Evolutionary conservation across 2,113 vertebrate species (phyloP), one percentile per base, ranked within the genome.

Genomic region (Bufo gargarizans): DNA sequence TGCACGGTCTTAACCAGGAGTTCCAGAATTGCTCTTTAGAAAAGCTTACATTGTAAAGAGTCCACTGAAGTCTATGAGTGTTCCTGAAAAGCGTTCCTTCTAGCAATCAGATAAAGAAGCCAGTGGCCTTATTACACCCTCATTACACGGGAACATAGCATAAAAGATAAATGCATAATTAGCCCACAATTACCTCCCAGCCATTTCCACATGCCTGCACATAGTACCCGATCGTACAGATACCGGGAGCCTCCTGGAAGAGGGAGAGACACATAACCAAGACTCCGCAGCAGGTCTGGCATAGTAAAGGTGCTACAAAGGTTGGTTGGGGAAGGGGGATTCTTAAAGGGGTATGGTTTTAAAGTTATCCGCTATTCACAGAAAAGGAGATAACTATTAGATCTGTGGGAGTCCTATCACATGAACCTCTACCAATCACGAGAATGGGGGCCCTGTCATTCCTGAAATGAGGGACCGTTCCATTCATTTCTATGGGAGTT

Each of bases 171-270:
- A 87, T 14, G 14, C 33, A 72, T 71, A 71, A 72, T 87, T 87
- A 81, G 43, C 22, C 61, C 49, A 22, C 77, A 45, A 82, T 81
- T 72, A 55, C 33, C 50, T 81, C 6, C 22, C 65, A 81, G 43
- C 63, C 33, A 59, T 81, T 87, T 87, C 14, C 78, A 87, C 53
- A 81, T 58, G 77, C 77, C 19, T 82, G 86, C 63, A 58, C 65
- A n/a, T 19, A 49, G 61, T 80, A n/a, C 65, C 20, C 49, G 83
- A 87, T 81, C 17, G 20, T 72, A 50, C 22, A 58, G 33, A 72
- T n/a, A 45, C 53, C 12, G 47, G 9, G 61, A 67, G 78, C 4
- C 17, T 33, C 69, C 59, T 22, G 3, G 17, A 22, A 63, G 11
- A 19, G 59, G 4, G 3, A 61, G 59, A 59, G 56, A 14, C 1